Percentiles rank a stretch among this genome's conserved stretches.
Evolutionary conservation across 1,140 invertebrate genomes (phyloP).

Genomic region (Mya arenaria): DNA sequence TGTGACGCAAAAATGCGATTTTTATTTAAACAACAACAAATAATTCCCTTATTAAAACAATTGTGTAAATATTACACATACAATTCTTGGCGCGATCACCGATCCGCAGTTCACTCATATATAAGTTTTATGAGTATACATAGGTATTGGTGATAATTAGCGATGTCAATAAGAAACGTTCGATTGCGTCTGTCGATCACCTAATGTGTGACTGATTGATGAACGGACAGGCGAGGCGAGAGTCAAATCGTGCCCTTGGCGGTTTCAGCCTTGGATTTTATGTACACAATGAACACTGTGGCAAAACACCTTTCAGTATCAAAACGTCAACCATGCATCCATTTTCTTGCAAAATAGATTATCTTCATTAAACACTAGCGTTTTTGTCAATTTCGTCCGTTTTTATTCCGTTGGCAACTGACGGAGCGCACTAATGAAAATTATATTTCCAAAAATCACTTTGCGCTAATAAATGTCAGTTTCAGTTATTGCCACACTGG

Average conservation of each 20-base stretch:
- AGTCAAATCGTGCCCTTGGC: background rate
- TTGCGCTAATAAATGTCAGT: too few relatives aligned
- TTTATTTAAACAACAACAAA: background rate
- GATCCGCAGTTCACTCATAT: background rate
- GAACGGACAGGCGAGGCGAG: background rate
- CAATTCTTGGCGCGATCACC: background rate
- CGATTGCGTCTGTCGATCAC: conserved; percentile 33
- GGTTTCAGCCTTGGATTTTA: background rate
- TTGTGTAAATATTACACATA: background rate
- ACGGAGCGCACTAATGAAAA: too few relatives aligned
- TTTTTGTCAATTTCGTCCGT: background rate
- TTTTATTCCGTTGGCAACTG: too few relatives aligned
- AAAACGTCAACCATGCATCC: background rate
- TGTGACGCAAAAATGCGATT: background rate
- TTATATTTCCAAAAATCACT: too few relatives aligned
- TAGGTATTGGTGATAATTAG: conserved; percentile 12
- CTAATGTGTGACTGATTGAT: conserved; percentile 29
- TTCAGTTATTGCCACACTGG: too few relatives aligned
- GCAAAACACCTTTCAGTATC: background rate
- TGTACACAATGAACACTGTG: background rate
- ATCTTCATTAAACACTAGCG: background rate
- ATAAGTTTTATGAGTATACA: background rate
- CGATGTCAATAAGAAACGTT: conserved; percentile 30
- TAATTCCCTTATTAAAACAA: background rate
- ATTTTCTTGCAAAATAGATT: background rate